phyloP scores from a whole-genome alignment of 2,113 vertebrate species.

The Aptenodytes forsteri region DNA sequence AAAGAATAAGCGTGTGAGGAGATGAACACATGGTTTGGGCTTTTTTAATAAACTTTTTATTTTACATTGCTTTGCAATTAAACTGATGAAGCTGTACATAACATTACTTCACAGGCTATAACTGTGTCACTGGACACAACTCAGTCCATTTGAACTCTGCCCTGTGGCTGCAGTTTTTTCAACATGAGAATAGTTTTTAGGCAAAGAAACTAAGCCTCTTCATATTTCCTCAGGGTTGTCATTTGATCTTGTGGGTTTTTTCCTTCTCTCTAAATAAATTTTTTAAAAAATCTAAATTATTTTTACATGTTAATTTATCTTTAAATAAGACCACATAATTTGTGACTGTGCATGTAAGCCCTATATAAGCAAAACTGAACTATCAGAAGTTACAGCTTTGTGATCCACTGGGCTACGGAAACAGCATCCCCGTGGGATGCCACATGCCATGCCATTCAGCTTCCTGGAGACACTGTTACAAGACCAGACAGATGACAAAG shows the following conservation, averaged over 20 bases:
- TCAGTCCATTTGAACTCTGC: neutral
- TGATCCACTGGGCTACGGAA: neutral
- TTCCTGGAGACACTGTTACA: neutral
- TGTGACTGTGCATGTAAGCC: neutral
- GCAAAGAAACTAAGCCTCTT: neutral
- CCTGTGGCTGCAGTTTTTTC: neutral
- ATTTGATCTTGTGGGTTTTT: neutral
- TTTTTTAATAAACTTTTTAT: neutral
- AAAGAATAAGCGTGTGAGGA: neutral
- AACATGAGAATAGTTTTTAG: neutral
- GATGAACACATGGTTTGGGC: rapidly evolving
- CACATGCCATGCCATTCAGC: rapidly evolving
- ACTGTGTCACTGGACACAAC: neutral
- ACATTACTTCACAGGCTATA: neutral
- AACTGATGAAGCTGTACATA: neutral
- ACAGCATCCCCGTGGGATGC: neutral
- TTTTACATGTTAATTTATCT: neutral
- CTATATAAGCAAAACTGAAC: neutral
- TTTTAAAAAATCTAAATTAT: neutral
- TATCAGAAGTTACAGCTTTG: neutral
- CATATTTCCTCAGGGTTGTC: neutral
- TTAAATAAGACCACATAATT: neutral
- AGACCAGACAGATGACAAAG: neutral
- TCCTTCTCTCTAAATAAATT: neutral
- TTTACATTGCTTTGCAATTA: neutral